Conservation (phyloP, 1,140 invertebrate genomes). For the Tetramorium simillimum region DNA sequence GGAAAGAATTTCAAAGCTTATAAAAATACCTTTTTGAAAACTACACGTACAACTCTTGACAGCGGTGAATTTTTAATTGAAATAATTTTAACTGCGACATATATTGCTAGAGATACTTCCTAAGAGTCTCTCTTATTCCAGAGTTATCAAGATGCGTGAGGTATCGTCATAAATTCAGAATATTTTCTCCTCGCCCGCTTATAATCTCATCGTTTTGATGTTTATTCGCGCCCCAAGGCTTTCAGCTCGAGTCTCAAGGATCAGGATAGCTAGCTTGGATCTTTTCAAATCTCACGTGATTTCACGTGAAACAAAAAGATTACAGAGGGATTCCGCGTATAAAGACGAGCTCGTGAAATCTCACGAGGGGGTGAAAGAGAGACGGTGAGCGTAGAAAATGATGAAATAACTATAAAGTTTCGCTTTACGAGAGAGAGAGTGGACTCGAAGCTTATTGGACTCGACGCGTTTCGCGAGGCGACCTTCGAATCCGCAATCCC, state of each 20-base stretch:
- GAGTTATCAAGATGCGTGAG: neutral
- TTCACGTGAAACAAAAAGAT: conserved; percentile 57
- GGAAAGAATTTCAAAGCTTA: neutral
- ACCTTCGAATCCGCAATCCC: conserved; percentile 56
- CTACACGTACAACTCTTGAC: neutral
- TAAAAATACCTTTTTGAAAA: neutral
- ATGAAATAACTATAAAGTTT: conserved; percentile 79
- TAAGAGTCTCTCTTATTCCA: neutral
- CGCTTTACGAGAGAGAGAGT: conserved; percentile 69
- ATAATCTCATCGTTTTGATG: conserved; percentile 45
- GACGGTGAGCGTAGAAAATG: conserved; percentile 60
- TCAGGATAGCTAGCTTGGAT: neutral
- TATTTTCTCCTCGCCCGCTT: neutral
- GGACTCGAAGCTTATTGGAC: conserved; percentile 71
- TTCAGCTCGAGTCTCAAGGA: neutral
- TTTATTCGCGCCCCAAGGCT: conserved; percentile 38
- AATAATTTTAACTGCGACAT: neutral
- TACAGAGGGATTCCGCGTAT: conserved; percentile 36
- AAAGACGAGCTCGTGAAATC: conserved; percentile 27
- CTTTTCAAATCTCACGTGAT: conserved; percentile 44
- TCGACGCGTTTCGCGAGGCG: conserved; percentile 58
- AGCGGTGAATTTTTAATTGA: neutral
- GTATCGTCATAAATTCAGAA: conserved; percentile 26
- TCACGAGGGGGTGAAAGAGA: neutral
- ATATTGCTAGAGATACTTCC: neutral